A percentile compares a stretch with the other conserved stretches of the same genome.
These are phyloP conservation scores for Lerema accius DNA, from an alignment of 1,140 invertebrate species.

Conservation along the genomic window DNA sequence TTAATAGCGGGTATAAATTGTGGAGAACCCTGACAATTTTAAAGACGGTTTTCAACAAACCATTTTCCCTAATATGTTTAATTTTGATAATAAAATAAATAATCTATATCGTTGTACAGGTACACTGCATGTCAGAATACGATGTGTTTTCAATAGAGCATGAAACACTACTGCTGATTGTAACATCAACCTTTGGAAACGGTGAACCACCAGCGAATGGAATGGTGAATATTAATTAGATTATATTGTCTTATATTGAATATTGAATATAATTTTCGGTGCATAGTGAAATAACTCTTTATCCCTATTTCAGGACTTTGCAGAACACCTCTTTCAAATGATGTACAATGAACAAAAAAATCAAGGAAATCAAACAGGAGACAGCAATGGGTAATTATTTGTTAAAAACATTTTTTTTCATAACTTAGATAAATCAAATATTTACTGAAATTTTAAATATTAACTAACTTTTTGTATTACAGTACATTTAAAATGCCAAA, in stretches of 20 bases:
- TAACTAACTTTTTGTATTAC: constrained; percentile 5
- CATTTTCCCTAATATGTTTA: too few relatives aligned
- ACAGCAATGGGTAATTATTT: constrained; percentile 54
- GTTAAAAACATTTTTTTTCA: too few relatives aligned
- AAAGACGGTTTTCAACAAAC: too few relatives aligned
- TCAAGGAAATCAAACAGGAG: constrained; percentile 50
- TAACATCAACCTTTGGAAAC: constrained; percentile 98
- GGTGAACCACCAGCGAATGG: constrained; percentile 99
- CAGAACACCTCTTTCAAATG: constrained; percentile 72
- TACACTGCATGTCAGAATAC: constrained; percentile 96
- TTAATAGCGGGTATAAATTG: too few relatives aligned
- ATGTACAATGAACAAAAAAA: constrained; percentile 63
- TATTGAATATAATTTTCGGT: too few relatives aligned
- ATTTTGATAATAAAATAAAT: too few relatives aligned
- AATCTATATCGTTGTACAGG: too few relatives aligned
- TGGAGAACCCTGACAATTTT: too few relatives aligned
- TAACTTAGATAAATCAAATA: too few relatives aligned
- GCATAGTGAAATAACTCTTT: constrained; percentile 15
- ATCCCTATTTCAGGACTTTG: constrained; percentile 57
- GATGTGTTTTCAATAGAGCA: constrained; percentile 97
- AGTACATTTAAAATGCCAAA: constrained; percentile 84
- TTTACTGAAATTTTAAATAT: too few relatives aligned
- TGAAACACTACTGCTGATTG: constrained; percentile 94
- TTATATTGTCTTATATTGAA: too few relatives aligned
- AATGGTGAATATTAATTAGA: constrained; percentile 83